Evolutionary conservation across 1,140 invertebrate species (phyloP).

Genomic region (Drosophila oshimai): DNA sequence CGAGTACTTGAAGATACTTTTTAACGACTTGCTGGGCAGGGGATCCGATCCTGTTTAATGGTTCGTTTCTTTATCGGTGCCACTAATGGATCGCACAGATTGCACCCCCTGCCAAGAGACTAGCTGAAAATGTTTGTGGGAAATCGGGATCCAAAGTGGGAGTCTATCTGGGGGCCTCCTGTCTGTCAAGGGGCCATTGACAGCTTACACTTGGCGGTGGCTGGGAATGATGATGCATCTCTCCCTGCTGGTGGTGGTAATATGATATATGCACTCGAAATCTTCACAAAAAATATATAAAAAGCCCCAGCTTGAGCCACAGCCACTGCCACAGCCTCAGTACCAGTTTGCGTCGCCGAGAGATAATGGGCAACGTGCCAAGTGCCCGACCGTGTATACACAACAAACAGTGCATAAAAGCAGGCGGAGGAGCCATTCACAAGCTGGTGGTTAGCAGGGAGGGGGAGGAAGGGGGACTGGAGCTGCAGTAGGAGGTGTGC

Average conservation of each 20-base stretch:
- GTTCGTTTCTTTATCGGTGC: conserved; percentile 30
- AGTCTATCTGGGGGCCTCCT: conserved; percentile 17
- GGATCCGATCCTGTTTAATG: conserved; percentile 12
- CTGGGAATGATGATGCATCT: conserved; percentile 31
- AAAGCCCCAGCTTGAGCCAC: conserved; percentile 3
- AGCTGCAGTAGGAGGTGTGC: conserved; percentile 59
- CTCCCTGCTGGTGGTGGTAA: conserved; percentile 46
- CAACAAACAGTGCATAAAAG: conserved; percentile 77
- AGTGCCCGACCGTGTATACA: conserved; percentile 61
- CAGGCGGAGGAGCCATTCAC: conserved; percentile 64
- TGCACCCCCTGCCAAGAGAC: conserved; percentile 38
- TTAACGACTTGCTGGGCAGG: conserved; percentile 25
- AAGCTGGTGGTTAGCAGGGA: conserved; percentile 42
- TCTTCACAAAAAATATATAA: conserved; percentile 42
- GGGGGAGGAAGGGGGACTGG: neutral
- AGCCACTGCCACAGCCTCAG: conserved; percentile 15
- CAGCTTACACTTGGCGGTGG: conserved; percentile 48
- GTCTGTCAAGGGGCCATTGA: conserved; percentile 49
- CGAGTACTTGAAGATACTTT: conserved; percentile 30
- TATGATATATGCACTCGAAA: conserved; percentile 75
- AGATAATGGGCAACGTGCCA: conserved; percentile 80
- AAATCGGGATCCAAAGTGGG: conserved; percentile 26
- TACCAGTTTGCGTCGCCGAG: neutral
- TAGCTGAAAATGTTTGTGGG: conserved; percentile 41
- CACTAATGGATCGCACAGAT: conserved; percentile 43